Base-by-base conservation (phyloP, 2,797 vertebrate species). In the Microtus agrestis region DNA sequence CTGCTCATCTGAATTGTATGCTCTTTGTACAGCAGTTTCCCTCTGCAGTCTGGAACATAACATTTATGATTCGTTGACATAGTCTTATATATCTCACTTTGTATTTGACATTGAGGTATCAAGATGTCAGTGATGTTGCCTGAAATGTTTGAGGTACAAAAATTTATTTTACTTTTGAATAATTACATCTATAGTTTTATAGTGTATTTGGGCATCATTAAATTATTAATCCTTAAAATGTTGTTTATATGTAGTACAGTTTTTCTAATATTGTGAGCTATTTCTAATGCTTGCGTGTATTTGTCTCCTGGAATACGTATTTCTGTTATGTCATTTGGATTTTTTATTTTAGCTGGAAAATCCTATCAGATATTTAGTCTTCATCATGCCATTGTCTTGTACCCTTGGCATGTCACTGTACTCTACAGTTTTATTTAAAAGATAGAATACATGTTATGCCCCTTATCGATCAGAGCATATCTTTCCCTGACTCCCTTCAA, bases 161-260 rank as follows among this genome's bases (percentile, higher is more conserved):
- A 91, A 37, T 76, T 59, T 59, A 78, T 43, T 63, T 9, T 71
- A 54, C 71, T 89, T 95, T 91, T 92, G 63, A 89, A 93, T 37
- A 93, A 9, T 77, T 85, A 23, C 21, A 95, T 59, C 23, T 82
- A 14, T 25, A 46, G 17, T 69, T 67, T 93, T 91, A 37, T 84
- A 34, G 48, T 82, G 31, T 87, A 59, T 95, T 81, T 56, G 11
- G 19, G 43, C 37, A 63, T 89, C 51, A 86, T 74, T 74, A 73
- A 76, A 61, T 73, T 74, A 23, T 85, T 91, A 15, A 80, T 89
- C 80, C 21, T 89, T 96, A 63, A 95, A 95, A 90, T 76, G 31
- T 40, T 46, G 85, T 69, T 91, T 95, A 71, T 4, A 34, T 34
- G 31, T 69, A 74, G 1, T 56, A 51, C 4, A 77, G 43, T 79